Percentiles rank a stretch among this genome's conserved stretches.
These are phyloP conservation scores for Nematostella vectensis DNA, from an alignment of 92 coral and sea anemone genomes.

Conservation along the genomic window DNA sequence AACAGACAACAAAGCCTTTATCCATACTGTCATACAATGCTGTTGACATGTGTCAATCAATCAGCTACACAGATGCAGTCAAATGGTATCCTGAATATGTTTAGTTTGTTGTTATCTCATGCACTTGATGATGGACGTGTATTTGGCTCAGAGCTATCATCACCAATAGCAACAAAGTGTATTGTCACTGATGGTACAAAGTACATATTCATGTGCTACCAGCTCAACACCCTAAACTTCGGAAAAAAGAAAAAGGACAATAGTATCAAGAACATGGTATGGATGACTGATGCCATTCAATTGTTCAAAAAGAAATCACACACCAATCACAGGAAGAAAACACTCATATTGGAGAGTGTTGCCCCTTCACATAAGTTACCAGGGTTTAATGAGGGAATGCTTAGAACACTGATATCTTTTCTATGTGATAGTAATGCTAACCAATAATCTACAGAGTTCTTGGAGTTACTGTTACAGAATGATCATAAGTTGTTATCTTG, in stretches of 20 bases:
- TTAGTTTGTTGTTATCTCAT: background rate
- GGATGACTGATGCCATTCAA: constrained; percentile 44
- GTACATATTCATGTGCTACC: constrained; percentile 57
- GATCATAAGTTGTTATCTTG: too few relatives aligned
- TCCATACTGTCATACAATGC: constrained; percentile 1
- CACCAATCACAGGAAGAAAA: constrained; percentile 11
- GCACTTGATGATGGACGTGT: constrained; percentile 12
- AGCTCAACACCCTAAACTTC: constrained; percentile 68
- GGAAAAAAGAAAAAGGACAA: constrained; percentile 14
- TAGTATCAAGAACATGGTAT: constrained; percentile 69
- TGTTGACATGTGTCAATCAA: background rate
- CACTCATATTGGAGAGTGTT: background rate
- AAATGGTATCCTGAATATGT: background rate
- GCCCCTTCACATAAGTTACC: constrained; percentile 28
- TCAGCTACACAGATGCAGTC: background rate
- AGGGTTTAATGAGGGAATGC: constrained; percentile 39
- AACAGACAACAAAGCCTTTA: constrained; percentile 1
- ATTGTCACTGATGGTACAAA: constrained; percentile 49
- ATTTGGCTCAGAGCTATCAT: constrained; percentile 42
- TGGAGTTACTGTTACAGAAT: too few relatives aligned
- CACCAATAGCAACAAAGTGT: constrained; percentile 58
- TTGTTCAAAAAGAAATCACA: constrained; percentile 38
- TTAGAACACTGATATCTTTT: constrained; percentile 18
- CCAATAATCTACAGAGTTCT: too few relatives aligned
- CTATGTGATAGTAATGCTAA: background rate